Base-by-base conservation (phyloP, 2,113 vertebrate genomes). In the Motacilla tschutschensis region DNA sequence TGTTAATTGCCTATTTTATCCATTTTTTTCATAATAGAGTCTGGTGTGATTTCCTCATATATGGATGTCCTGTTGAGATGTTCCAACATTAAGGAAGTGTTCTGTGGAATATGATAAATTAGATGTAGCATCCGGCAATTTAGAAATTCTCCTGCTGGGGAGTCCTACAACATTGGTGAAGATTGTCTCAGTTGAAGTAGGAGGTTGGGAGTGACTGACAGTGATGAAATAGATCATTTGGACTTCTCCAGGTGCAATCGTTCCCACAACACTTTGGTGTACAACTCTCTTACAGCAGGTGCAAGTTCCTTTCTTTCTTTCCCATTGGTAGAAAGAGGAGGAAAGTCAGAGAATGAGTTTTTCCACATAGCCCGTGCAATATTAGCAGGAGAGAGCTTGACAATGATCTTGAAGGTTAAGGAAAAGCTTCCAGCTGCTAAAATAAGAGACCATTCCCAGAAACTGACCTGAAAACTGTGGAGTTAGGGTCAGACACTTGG, bases 281-380 rank as follows among this genome's bases (percentile, higher is more conserved):
- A 6, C 26, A 65, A 14, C 3, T 17, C 12, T 67, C 19, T 48
- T 55, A 17, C 9, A 38, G 22, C 6, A 62, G 14, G 22, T 20
- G 3, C 14, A 76, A 57, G 44, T n/a, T 44, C 0, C 10, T 57
- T 60, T 76, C 62, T 38, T 73, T 82, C 54, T 60, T 83, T 12
- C 4, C 10, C 7, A 4, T 7, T 28, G 22, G 13, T 44, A 85
- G 26, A 60, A 65, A 81, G 26, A 72, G 71, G 6, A 9, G 2
- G 11, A 55, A 86, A 64, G 22, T 33, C 25, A 75, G 31, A 50
- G 24, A 80, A 36, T 5, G 3, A n/a, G 21, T 57, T 12, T 59
- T 78, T 67, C 14, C 17, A 50, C 25, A 64, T 4, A 64, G 10
- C 10, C 25, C 0, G 0, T 22, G n/a, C 12, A 86, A 40, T 59